phyloP scores from a whole-genome alignment of 2,113 vertebrate genomes.

The Catagonus wagneri region DNA sequence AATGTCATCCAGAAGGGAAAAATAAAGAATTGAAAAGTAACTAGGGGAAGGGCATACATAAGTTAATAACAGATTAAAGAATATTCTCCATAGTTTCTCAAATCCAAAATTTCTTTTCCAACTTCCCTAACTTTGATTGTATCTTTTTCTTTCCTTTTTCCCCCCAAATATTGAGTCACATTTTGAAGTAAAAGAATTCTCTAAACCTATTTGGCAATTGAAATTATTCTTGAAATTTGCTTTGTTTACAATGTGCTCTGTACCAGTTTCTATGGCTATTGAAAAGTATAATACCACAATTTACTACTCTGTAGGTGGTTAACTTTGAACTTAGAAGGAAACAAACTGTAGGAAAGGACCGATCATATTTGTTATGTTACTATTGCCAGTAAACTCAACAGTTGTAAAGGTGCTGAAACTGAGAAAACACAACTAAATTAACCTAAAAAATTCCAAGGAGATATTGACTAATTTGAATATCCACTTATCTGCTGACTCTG shows the following conservation, averaged over 20 bases:
- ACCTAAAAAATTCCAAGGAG: neutral
- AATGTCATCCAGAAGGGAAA: constrained; percentile 38
- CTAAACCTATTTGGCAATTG: neutral
- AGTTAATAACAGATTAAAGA: constrained; percentile 38
- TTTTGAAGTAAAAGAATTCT: neutral
- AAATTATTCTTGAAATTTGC: neutral
- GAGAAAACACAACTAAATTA: neutral
- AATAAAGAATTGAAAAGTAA: neutral
- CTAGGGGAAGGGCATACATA: neutral
- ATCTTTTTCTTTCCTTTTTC: neutral
- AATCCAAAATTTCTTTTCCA: neutral
- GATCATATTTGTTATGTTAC: neutral
- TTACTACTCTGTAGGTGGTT: neutral
- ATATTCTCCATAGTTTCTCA: neutral
- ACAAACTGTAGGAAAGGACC: neutral
- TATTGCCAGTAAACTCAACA: neutral
- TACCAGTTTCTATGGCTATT: neutral
- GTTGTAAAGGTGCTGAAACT: neutral
- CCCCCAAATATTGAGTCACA: neutral
- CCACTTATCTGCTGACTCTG: neutral
- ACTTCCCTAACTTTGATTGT: neutral
- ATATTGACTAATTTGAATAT: neutral
- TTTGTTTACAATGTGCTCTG: neutral
- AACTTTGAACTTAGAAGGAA: constrained; percentile 1
- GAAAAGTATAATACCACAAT: neutral